Evolutionary conservation across 1,140 invertebrate species (phyloP).

Genomic region (Whitmania pigra): DNA sequence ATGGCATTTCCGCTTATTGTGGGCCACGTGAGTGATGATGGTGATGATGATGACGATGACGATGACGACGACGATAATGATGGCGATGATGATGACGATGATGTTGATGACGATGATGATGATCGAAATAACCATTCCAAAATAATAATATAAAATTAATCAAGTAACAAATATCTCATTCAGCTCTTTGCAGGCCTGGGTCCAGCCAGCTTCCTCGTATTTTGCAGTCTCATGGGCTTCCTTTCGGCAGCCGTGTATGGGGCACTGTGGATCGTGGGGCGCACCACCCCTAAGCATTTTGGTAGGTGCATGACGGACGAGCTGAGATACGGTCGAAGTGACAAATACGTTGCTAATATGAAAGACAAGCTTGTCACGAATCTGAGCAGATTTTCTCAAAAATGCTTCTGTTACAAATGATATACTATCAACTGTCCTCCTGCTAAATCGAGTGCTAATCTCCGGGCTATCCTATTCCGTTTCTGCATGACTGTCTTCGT

Average conservation of each 20-base stretch:
- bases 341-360: too few species aligned
- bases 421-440: too few species aligned
- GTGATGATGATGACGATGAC: too few species aligned
- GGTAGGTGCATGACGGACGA: constrained; percentile 30
- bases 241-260: constrained; percentile 36
- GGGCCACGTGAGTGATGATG: constrained; percentile 40
- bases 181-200: constrained; percentile 39
- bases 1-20: constrained; percentile 44
- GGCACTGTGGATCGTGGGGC: constrained; percentile 35
- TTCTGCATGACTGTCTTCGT: background rate
- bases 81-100: background rate
- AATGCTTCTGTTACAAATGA: too few species aligned
- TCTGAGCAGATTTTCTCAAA: too few species aligned
- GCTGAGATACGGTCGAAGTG: too few species aligned
- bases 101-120: too few species aligned
- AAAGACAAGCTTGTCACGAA: too few species aligned
- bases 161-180: background rate
- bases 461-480: background rate
- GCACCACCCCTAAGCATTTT: constrained; percentile 36
- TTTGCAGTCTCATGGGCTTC: constrained; percentile 37
- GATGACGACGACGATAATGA: background rate
- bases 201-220: constrained; percentile 39
- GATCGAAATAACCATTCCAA: too few species aligned
- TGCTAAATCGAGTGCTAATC: too few species aligned
- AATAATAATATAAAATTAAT: too few species aligned